phyloP scores from a whole-genome alignment of 2,888 invertebrate genomes.

The Lepidocyrtinus sp. region DNA sequence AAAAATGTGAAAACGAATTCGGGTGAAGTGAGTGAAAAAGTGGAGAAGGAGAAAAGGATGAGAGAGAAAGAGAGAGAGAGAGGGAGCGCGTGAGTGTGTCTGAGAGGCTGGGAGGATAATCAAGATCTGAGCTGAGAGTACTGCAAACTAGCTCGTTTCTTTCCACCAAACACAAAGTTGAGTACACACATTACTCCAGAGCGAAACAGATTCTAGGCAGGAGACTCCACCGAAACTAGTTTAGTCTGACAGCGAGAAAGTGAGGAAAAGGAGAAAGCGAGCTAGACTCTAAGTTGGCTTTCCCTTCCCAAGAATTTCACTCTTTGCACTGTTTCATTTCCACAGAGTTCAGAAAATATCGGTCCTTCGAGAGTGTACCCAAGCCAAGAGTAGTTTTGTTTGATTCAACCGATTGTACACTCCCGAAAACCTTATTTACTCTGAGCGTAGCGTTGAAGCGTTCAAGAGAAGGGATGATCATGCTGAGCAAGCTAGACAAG shows the following conservation, averaged over 20 bases:
- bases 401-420: not conserved
- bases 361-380: conserved; percentile 47
- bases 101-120: conserved; percentile 54
- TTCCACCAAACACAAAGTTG: conserved; percentile 1
- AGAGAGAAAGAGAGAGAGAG: conserved; percentile 25
- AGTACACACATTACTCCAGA: not conserved
- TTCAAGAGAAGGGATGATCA: conserved; percentile 6
- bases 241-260: not conserved
- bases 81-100: conserved; percentile 28
- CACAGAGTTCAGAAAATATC: conserved; percentile 32
- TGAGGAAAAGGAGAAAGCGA: not conserved
- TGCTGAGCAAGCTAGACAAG: conserved; percentile 8
- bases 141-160: not conserved
- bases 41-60: not conserved
- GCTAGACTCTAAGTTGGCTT: not conserved
- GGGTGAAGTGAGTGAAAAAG: not conserved
- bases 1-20: not conserved
- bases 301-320: not conserved
- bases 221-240: no score
- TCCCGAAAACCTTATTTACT: not conserved
- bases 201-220: not conserved
- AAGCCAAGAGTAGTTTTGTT: not conserved
- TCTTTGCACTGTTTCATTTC: conserved; percentile 30
- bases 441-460: conserved; percentile 7
- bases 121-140: conserved; percentile 52